Evolutionary conservation across 2,888 invertebrate genomes (phyloP), one percentile per base, ranked within the genome.

Genomic region (Patella pellucida): DNA sequence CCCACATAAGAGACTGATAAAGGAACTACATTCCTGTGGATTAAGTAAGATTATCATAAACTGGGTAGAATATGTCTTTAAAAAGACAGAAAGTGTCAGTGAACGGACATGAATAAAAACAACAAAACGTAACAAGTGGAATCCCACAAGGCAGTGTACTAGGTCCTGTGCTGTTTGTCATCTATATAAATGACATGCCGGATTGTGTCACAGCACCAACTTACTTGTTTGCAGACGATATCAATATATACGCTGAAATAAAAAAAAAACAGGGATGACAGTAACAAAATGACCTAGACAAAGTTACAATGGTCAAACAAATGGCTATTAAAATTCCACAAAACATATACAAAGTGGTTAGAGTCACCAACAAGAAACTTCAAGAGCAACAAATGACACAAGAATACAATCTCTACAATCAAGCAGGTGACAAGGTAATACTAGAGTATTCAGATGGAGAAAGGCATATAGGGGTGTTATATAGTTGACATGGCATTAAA

Each of bases 281-380:
- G 19, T 15, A 70, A 69, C 15, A 72, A 67, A 16, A 72, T 19
- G 56, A 72, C 69, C 16, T 41, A 14, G n/a, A 41, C n/a, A 14
- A 41, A 54, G 51, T 71, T 52, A 51, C 12, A 74, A 19, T 78
- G 78, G 73, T 31, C 52, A 5, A 54, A 54, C n/a, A 73, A 68
- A 27, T 76, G 76, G 71, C 68, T 70, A 50, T 51, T 76, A 27
- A n/a, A 56, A n/a, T 76, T 78, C 52, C 69, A 73, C 56, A 71
- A 52, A n/a, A 73, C 9, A 78, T 76, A 71, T 76, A 69, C 51
- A 77, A 77, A 72, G 27, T 68, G 50, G 50, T 77, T 62, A 67
- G 54, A 15, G 50, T 69, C 16, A 71, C 41, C 41, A 73, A 50
- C 19, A 16, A 12, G 52, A 23, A 19, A 54, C 52, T 31, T 51